These are phyloP conservation scores for Caenorhabditis briggsae DNA, from an alignment of 1,140 invertebrate genomes.

Conservation along the genomic window DNA sequence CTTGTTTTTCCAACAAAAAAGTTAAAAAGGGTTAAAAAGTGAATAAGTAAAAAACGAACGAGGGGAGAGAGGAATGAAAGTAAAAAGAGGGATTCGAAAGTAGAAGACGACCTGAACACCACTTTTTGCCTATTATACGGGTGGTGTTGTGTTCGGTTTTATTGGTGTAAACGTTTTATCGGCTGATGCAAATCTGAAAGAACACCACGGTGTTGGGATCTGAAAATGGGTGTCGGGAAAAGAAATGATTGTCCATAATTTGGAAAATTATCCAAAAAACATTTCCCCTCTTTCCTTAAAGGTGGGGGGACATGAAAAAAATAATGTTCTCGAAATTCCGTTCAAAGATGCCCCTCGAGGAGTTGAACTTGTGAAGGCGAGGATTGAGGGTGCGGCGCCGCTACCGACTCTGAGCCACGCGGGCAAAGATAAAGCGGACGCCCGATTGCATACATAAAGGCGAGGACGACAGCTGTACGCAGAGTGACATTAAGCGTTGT, in stretches of 20 bases:
- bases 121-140: neutral
- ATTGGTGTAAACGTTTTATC: slow-evolving; percentile 21
- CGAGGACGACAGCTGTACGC: too few species aligned
- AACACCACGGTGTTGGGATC: neutral
- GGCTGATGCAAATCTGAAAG: neutral
- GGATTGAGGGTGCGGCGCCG: too few species aligned
- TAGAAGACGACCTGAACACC: neutral
- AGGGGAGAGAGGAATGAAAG: slow-evolving; percentile 1
- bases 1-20: neutral
- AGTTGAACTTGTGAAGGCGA: too few species aligned
- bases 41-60: neutral
- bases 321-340: too few species aligned
- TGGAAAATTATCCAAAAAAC: too few species aligned
- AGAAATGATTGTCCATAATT: neutral
- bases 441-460: too few species aligned
- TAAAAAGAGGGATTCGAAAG: neutral
- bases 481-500: too few species aligned
- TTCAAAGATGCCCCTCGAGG: too few species aligned
- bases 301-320: too few species aligned
- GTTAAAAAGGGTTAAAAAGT: neutral
- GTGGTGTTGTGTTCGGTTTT: neutral
- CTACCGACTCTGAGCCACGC: too few species aligned
- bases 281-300: too few species aligned
- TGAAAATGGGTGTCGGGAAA: neutral
- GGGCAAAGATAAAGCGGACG: too few species aligned